Evolutionary conservation across 1,140 invertebrate species (phyloP), one percentile per base, ranked within the genome.

Genomic region (Oncopodura yosiiana): DNA sequence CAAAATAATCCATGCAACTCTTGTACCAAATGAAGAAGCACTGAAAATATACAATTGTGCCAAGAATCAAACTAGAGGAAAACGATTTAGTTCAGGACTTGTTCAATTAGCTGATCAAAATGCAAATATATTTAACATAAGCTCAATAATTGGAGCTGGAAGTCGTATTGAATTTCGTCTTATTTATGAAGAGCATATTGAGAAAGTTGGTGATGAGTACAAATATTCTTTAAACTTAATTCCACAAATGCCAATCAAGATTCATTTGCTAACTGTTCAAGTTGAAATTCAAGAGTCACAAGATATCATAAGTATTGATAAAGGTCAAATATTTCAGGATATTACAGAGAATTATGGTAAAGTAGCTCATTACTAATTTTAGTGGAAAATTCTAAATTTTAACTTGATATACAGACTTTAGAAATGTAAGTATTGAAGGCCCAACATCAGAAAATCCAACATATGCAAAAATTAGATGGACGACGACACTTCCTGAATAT

Each of bases 281-380:
- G 77, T 80, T 0, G 67, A 74, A 53, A 75, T 81, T 51, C 65
- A 71, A 16, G 79, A 81, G 66, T 65, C 70, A 3, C 66, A 71
- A 44, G 74, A 74, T 39, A 73, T 81, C 8, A 75, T 70, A n/a
- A n/a, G 34, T 2, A 64, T 64, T 9, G 66, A 80, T 1, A 68
- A 72, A 49, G 73, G 76, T 3, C 78, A 78, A 1, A 72, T 77
- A 41, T 62, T 80, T 14, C 26, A 24, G n/a, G 73, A 74, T n/a
- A n/a, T n/a, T n/a, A n/a, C n/a, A n/a, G n/a, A n/a, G n/a, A n/a
- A n/a, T n/a, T n/a, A n/a, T n/a, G n/a, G n/a, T n/a, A n/a, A n/a
- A n/a, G n/a, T n/a, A n/a, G n/a, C n/a, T n/a, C n/a, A n/a, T n/a
- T n/a, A n/a, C n/a, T n/a, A n/a, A n/a, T n/a, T n/a, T n/a, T n/a